Conservation (phyloP, 2,113 vertebrate species). For the Pseudois nayaur region DNA sequence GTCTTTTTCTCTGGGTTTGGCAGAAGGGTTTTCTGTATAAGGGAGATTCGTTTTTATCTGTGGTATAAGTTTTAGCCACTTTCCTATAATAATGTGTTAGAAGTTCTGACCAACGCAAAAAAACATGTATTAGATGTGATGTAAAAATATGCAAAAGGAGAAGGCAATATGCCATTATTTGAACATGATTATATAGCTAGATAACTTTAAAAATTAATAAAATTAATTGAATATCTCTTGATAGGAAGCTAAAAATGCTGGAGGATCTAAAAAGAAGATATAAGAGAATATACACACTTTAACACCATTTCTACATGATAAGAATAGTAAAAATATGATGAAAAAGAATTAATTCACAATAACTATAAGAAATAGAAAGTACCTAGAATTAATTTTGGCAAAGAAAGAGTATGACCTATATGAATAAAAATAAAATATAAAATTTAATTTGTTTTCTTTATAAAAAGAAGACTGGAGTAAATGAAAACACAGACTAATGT, state of each 20-base stretch:
- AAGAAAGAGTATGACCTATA: not conserved
- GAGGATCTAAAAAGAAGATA: not conserved
- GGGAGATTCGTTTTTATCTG: not conserved
- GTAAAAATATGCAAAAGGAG: not conserved
- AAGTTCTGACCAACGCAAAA: not conserved
- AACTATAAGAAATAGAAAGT: not conserved
- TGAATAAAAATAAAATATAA: not conserved
- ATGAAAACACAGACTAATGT: not conserved
- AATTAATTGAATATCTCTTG: not conserved
- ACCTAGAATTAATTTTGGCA: not conserved
- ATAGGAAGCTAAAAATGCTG: not conserved
- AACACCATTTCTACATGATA: not conserved
- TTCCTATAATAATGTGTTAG: not conserved
- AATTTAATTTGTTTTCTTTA: not conserved
- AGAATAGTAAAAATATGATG: not conserved
- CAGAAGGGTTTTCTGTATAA: not conserved
- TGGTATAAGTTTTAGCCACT: not conserved
- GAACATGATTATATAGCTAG: not conserved
- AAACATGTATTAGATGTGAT: not conserved
- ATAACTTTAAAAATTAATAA: constrained; percentile 8
- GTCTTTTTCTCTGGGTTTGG: not conserved
- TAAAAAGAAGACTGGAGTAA: not conserved
- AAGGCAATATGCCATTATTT: not conserved
- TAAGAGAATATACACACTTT: not conserved
- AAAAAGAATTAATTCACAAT: not conserved